These are phyloP conservation scores for Ascaphus truei DNA, from an alignment of 2,113 vertebrate genomes.

Conservation along the genomic window DNA sequence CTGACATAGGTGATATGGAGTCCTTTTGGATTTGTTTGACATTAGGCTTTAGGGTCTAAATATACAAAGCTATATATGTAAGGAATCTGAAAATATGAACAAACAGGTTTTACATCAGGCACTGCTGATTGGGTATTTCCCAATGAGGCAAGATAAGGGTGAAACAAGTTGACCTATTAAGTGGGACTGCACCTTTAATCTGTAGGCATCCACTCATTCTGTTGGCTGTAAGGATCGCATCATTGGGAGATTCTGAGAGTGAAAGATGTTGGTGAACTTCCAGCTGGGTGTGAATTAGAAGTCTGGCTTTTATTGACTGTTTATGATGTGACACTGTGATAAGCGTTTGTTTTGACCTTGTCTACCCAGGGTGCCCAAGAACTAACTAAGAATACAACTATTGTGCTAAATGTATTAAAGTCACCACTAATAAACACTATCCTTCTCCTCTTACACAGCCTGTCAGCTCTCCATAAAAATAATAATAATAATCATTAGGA, in stretches of 20 bases:
- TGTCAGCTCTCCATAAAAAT: slow-evolving; percentile 27
- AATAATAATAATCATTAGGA: slow-evolving; percentile 11
- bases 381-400: slow-evolving; percentile 15
- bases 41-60: no score
- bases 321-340: slow-evolving; percentile 30
- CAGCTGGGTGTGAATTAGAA: background rate
- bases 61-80: no score
- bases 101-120: no score
- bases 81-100: no score
- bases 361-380: background rate
- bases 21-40: no score
- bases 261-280: slow-evolving; percentile 8
- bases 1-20: no score
- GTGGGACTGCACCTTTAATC: no score
- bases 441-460: background rate
- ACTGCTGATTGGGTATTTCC: no score
- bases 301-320: slow-evolving; percentile 26
- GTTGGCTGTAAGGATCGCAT: no score
- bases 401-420: slow-evolving; percentile 19
- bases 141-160: no score
- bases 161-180: no score
- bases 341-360: slow-evolving; percentile 4
- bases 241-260: background rate
- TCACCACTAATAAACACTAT: slow-evolving; percentile 17
- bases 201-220: no score